Base-by-base conservation (phyloP, 2,113 vertebrate species). In the Pao palembangensis region DNA sequence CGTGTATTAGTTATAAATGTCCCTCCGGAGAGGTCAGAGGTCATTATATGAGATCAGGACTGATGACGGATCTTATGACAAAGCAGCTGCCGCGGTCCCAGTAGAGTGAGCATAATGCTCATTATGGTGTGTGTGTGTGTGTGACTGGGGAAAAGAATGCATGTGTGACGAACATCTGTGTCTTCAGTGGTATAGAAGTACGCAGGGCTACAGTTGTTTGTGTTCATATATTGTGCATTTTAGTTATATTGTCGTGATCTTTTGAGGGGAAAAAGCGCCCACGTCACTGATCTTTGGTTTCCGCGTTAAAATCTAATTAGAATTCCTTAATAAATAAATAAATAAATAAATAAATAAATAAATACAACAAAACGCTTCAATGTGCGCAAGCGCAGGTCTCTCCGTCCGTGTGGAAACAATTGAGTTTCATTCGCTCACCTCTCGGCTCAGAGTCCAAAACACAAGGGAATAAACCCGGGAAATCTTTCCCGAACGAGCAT, bases 51-150 rank as follows among this genome's bases (percentile, higher is more conserved):
- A 66, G 34, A 46, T 69, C 61, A 60, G 61, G 19, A 8, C 61
- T 64, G 62, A 80, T 71, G 78, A 67, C 71, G 43, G 58, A 67
- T 73, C 75, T 69, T 53, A 18, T 44, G 63, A 66, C 1, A 18
- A 52, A 74, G 64, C 81, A 84, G 73, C 72, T 84, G 81, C 69
- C 48, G 55, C 54, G 48, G 47, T 2, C 55, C 51, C 0, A 17
- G 16, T 75, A 64, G 68, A 38, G 19, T 7, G 48, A 61, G 69
- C 44, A 57, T 52, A 70, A 70, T 4, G 46, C 69, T 78, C 69
- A 60, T 80, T 80, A 71, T 25, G 58, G 20, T 52, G 58, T 62
- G 64, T 63, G 71, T 63, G 62, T 55, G 44, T 60, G 34, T 42
- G 25, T 47, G 34, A 17, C 20, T 47, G 15, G 5, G 43, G 13